These are phyloP conservation scores for Megalurothrips usitatus DNA, from an alignment of 2,888 invertebrate genomes.

Conservation along the genomic window DNA sequence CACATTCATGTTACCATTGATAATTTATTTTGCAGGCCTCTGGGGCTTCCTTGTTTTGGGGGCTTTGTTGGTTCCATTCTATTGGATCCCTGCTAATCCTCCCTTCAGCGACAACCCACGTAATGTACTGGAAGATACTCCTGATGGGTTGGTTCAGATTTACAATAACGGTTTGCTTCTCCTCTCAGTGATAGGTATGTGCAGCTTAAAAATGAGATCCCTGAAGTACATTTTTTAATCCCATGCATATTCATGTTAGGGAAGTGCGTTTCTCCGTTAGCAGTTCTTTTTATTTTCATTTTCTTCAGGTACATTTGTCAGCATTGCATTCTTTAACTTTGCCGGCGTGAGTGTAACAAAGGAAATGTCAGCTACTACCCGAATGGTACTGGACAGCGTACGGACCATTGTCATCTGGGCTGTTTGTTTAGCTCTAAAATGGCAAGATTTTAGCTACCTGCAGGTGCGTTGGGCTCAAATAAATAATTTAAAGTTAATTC, in stretches of 20 bases:
- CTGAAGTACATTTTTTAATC: not conserved
- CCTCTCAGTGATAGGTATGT: constrained; percentile 60
- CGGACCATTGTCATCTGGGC: constrained; percentile 88
- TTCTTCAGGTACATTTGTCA: constrained; percentile 67
- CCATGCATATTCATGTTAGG: not conserved
- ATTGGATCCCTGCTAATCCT: constrained; percentile 68
- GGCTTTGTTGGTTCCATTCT: constrained; percentile 68
- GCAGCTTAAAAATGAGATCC: not conserved
- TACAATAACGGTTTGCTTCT: constrained; percentile 58
- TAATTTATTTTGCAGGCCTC: constrained; percentile 48
- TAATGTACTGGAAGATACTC: constrained; percentile 73
- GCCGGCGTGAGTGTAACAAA: constrained; percentile 89
- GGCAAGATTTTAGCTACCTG: constrained; percentile 75
- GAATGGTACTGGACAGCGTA: constrained; percentile 85
- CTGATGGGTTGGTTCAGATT: constrained; percentile 82
- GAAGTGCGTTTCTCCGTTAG: not conserved
- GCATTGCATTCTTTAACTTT: constrained; percentile 91
- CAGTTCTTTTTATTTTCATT: constrained; percentile 22
- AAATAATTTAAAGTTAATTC: not conserved
- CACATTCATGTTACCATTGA: not conserved
- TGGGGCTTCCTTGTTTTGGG: constrained; percentile 65
- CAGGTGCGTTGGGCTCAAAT: constrained; percentile 52
- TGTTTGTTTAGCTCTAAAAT: constrained; percentile 66
- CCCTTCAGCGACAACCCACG: constrained; percentile 73
- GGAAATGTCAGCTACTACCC: constrained; percentile 85